Evolutionary conservation across 2,888 invertebrate species (phyloP), one percentile per base, ranked within the genome.

Genomic region (Koerneria pararmatus): DNA sequence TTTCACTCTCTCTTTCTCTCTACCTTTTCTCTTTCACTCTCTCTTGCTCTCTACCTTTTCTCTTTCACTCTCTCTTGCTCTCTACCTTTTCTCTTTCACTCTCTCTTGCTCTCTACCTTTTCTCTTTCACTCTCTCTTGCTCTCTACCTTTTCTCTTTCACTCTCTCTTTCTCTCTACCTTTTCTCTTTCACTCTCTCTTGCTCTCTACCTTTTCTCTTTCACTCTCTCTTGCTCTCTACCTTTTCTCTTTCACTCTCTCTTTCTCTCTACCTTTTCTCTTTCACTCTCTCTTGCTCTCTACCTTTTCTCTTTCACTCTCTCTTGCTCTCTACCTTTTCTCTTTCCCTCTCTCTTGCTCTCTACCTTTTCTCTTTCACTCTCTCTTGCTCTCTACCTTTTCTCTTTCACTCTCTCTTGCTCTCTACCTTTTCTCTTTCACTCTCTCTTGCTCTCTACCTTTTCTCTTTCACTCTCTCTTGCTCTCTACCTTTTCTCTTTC

Each of bases 1-100:
- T 75, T 59, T 68, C 73, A 29, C 71, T 70, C 62, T 72, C 77
- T 8, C 22, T 72, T 51, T 65, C 71, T 22, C 68, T 71, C 4
- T 35, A 74, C 54, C 66, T 64, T 41, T 46, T 37, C 54, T 34
- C 65, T 59, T 27, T 22, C 54, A 31, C 67, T 35, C 57, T 56
- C 31, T 67, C 58, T 49, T 35, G 5, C 48, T 56, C 62, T 46
- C 34, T 53, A 53, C 63, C 59, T 65, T 67, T 67, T 61, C 67
- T 65, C 65, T 64, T 60, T 70, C 37, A 5, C 6, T 62, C 67
- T 65, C 66, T 69, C 46, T 15, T 61, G 58, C 41, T 49, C 48
- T 19, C 15, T 58, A 22, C 19, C 32, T 53, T 62, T 53, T 62
- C 61, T 4, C 8, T 49, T 11, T 31, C 19, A 32, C 3, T 1